Evolutionary conservation across 2,888 invertebrate genomes (phyloP).

Genomic region (Busseola fusca): DNA sequence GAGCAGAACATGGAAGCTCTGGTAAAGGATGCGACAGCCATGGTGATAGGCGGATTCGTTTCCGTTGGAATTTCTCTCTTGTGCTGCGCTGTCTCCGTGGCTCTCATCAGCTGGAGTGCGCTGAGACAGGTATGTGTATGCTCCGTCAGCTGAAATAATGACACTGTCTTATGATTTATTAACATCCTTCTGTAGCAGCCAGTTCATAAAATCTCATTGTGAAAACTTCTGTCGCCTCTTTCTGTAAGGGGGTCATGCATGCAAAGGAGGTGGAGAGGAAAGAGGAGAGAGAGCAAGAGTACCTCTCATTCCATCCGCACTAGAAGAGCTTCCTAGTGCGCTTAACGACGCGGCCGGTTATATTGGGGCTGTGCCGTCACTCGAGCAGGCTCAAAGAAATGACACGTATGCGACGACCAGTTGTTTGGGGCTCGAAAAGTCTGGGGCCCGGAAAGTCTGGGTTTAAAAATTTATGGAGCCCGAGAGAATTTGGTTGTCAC

Average conservation of each 20-base stretch:
- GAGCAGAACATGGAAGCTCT: constrained; percentile 86
- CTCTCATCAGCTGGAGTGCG: constrained; percentile 88
- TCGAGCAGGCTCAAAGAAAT: background rate
- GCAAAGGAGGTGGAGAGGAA: background rate
- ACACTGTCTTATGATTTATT: background rate
- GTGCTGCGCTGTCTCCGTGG: constrained; percentile 83
- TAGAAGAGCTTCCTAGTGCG: background rate
- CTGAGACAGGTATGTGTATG: constrained; percentile 79
- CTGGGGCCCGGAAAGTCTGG: background rate
- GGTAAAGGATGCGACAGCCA: constrained; percentile 85
- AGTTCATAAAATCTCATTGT: background rate
- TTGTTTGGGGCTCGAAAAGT: too few relatives aligned
- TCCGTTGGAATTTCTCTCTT: constrained; percentile 71
- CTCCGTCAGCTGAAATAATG: background rate
- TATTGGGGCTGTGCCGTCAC: background rate
- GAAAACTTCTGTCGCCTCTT: background rate
- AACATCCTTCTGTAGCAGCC: background rate
- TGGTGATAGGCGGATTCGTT: constrained; percentile 82
- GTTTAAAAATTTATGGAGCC: too few relatives aligned
- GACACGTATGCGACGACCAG: too few relatives aligned
- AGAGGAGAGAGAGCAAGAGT: background rate
- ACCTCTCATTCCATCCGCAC: background rate
- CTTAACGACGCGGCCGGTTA: background rate
- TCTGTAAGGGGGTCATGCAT: background rate
- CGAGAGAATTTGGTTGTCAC: too few relatives aligned